Conservation (phyloP, 2,888 invertebrate genomes). For the Tetranychus truncatus region DNA sequence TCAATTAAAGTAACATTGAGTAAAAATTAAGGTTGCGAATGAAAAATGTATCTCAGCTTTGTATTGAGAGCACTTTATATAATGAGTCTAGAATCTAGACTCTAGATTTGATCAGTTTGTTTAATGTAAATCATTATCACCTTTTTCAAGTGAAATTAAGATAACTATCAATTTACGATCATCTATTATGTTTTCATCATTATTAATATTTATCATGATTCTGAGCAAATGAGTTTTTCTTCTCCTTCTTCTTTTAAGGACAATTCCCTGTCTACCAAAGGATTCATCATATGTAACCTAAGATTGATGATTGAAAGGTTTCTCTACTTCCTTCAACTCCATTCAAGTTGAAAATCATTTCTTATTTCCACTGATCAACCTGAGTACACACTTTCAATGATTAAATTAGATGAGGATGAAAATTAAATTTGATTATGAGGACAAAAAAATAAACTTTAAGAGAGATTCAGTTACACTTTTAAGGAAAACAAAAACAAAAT, state of each 20-base stretch:
- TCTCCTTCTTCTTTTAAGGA: neutral
- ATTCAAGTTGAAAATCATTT: too few relatives aligned
- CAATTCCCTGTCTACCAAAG: neutral
- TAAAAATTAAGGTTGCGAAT: too few relatives aligned
- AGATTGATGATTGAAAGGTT: neutral
- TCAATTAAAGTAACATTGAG: too few relatives aligned
- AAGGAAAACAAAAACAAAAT: neutral
- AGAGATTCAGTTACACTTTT: neutral
- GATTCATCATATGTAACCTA: neutral
- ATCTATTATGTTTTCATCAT: too few relatives aligned
- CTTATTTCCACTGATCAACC: neutral
- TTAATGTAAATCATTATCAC: too few relatives aligned
- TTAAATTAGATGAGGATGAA: neutral
- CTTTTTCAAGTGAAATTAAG: too few relatives aligned
- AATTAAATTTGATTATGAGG: neutral
- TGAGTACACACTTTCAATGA: neutral
- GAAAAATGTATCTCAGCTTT: too few relatives aligned
- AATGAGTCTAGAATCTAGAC: too few relatives aligned
- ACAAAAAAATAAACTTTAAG: neutral
- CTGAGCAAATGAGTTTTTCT: neutral
- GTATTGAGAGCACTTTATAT: too few relatives aligned
- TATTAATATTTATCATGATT: neutral
- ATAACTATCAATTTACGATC: too few relatives aligned
- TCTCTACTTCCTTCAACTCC: neutral
- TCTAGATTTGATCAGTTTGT: too few relatives aligned